Evolutionary conservation across 2,113 vertebrate genomes (phyloP), one percentile per base, ranked within the genome.

Genomic region (Speoplatyrhinus poulsoni): DNA sequence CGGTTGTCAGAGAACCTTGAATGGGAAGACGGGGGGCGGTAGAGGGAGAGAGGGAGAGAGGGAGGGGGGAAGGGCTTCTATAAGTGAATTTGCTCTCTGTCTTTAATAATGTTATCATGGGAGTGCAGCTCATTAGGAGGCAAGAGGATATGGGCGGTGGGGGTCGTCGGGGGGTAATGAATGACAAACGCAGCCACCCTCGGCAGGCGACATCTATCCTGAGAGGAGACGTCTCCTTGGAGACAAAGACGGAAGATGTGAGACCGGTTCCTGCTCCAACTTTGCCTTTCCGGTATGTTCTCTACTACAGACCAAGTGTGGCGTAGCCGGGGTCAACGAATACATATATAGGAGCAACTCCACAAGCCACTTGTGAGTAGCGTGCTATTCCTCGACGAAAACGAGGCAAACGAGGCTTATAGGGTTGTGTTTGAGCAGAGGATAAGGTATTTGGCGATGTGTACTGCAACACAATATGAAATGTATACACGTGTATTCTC

Each of bases 51-150:
- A 12, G 7, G 57, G 70, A 60, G 16, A 32, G 4, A 16, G 26
- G 57, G 54, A 15, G 6, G 3, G 6, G 32, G 65, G 59, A 41
- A n/a, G 47, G 41, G 59, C 65, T 59, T 60, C 60, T 53, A 32
- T 12, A 41, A 67, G 48, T 60, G 61, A 80, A 62, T 75, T 0
- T 80, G 58, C 62, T 60, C 50, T 58, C 64, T 61, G 53, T 57
- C 68, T 79, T 79, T 88, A 84, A 89, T 87, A 81, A 79, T 80
- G 85, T 86, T 70, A 82, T 83, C 72, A 79, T 55, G 72, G 65
- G 64, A 70, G 59, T 49, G 69, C 16, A 68, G 71, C 76, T 89
- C 77, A 89, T 90, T 87, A 87, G 62, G 69, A 81, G 61, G 46
- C 3, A 62, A 64, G 67, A 65, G 76, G 73, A 79, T 49, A 16